Conservation (phyloP, 2,113 vertebrate species). For the Sialia sialis region DNA sequence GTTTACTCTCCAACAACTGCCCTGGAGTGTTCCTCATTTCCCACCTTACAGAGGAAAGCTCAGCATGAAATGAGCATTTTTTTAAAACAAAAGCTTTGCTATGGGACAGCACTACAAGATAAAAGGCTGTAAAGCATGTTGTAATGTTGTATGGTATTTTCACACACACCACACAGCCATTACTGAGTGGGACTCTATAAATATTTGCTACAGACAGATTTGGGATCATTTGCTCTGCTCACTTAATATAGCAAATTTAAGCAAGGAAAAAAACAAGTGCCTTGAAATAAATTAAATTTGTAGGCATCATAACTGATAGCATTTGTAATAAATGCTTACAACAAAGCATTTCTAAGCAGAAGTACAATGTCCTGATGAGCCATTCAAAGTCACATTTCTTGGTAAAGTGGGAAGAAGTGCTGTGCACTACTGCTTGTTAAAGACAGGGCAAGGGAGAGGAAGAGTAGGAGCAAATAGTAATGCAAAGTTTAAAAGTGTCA, state of each 20-base stretch:
- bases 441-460: not conserved
- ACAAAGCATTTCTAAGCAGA: not conserved
- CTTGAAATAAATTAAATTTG: not conserved
- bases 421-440: not conserved
- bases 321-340: not conserved
- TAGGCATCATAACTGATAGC: not conserved
- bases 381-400: not conserved
- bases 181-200: not conserved
- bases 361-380: not conserved
- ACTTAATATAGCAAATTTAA: not conserved
- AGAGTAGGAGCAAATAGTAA: not conserved
- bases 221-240: not conserved
- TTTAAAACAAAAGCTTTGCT: not conserved
- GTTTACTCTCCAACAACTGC: not conserved
- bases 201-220: not conserved
- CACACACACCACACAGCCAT: not conserved
- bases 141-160: not conserved
- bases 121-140: not conserved
- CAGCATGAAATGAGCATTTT: not conserved
- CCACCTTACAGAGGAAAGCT: not conserved
- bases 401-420: not conserved
- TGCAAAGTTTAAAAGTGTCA: not conserved
- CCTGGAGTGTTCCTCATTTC: not conserved
- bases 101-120: not conserved
- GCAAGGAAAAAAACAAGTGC: not conserved